phyloP scores from a whole-genome alignment of 2,113 vertebrate species.

The Nanorana parkeri region DNA sequence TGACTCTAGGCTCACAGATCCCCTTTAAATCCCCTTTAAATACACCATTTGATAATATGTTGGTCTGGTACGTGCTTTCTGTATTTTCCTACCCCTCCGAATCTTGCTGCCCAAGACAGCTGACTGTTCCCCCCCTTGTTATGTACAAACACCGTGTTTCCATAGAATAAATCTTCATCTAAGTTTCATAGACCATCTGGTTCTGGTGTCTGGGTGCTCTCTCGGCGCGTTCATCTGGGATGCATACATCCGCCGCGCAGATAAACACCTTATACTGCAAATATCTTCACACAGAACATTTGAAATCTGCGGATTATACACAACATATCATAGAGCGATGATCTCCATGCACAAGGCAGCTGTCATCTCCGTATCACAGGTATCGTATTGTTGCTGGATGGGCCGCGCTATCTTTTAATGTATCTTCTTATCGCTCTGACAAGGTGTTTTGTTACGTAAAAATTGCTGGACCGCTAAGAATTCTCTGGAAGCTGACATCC shows the following conservation, averaged over 20 bases:
- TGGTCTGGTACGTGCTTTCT: no score
- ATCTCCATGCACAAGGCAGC: conserved; percentile 18
- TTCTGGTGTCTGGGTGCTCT: no score
- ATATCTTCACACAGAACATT: conserved; percentile 33
- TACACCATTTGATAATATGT: no score
- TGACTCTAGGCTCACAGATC: no score
- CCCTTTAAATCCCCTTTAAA: no score
- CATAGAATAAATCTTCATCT: no score
- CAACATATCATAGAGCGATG: conserved; percentile 9
- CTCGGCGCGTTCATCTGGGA: no score
- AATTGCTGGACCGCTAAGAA: not conserved
- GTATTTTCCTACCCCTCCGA: no score
- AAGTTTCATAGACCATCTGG: no score
- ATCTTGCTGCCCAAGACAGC: not conserved
- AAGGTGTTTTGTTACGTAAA: not conserved
- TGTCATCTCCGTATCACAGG: conserved; percentile 2
- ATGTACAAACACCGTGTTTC: no score
- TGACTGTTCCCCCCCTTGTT: not conserved
- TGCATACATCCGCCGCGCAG: not conserved
- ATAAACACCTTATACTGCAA: conserved; percentile 42
- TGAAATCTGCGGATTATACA: conserved; percentile 15
- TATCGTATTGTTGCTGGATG: conserved; percentile 23
- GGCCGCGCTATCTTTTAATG: conserved; percentile 28
- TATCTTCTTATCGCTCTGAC: conserved; percentile 20
- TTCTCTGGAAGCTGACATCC: conserved; percentile 2